Evolutionary conservation across 2,888 invertebrate species (phyloP).

Genomic region (Lutraria lutraria): DNA sequence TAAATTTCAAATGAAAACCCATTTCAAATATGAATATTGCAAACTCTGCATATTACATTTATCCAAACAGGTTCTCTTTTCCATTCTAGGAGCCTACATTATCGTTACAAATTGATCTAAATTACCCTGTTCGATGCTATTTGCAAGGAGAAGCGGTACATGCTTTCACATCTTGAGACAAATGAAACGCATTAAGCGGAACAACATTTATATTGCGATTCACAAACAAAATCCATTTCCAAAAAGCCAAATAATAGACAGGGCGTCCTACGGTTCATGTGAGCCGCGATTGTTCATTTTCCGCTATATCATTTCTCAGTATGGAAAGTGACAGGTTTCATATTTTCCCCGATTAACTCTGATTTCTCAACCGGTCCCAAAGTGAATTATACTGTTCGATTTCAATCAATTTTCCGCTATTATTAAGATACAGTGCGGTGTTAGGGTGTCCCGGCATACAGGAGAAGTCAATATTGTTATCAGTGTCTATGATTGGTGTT

Average conservation of each 20-base stretch:
- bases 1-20: slow-evolving; percentile 12
- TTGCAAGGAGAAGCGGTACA: slow-evolving; percentile 19
- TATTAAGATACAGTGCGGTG: slow-evolving; percentile 60
- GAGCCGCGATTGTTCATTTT: slow-evolving; percentile 61
- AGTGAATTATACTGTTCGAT: slow-evolving; percentile 73
- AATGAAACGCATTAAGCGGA: slow-evolving; percentile 41
- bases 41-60: not conserved
- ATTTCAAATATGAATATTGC: slow-evolving; percentile 3
- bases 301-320: slow-evolving; percentile 60
- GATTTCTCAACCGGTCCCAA: slow-evolving; percentile 66
- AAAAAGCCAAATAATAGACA: slow-evolving; percentile 29
- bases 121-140: not conserved
- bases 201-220: slow-evolving; percentile 40
- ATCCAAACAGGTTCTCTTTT: not conserved
- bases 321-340: slow-evolving; percentile 57
- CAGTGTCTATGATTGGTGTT: slow-evolving; percentile 26
- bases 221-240: slow-evolving; percentile 38
- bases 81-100: not conserved
- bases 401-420: slow-evolving; percentile 74
- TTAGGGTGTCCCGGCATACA: slow-evolving; percentile 33
- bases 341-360: slow-evolving; percentile 64
- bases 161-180: slow-evolving; percentile 28
- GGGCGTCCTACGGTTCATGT: slow-evolving; percentile 36
- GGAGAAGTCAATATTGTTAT: slow-evolving; percentile 48
- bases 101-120: slow-evolving; percentile 15